These are phyloP conservation scores for Leptobrachium leishanense DNA, from an alignment of 2,113 vertebrate species.

Conservation along the genomic window DNA sequence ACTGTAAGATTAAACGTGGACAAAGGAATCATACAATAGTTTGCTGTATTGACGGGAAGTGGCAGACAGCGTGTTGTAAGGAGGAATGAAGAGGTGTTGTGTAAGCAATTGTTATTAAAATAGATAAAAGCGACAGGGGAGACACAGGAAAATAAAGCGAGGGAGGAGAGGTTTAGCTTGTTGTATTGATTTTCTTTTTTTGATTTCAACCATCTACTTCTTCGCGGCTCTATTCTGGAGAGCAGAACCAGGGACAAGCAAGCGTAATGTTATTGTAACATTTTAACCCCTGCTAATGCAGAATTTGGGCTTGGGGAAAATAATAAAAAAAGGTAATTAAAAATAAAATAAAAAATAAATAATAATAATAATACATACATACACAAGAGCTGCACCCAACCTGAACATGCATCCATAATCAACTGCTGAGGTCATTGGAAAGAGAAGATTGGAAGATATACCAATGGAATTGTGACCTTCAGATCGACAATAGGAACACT, in stretches of 20 bases:
- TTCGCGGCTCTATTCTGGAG: neutral
- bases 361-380: no score
- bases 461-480: no score
- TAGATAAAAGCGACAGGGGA: slow-evolving; percentile 23
- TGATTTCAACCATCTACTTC: slow-evolving; percentile 23
- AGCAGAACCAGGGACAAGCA: neutral
- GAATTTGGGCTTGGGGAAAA: neutral
- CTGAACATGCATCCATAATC: no score
- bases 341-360: no score
- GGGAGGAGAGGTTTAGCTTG: slow-evolving; percentile 2
- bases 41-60: slow-evolving; percentile 5
- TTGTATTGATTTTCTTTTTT: slow-evolving; percentile 43
- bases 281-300: neutral
- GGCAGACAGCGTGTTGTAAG: slow-evolving; percentile 3
- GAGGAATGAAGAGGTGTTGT: slow-evolving; percentile 26
- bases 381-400: no score
- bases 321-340: no score
- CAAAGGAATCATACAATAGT: slow-evolving; percentile 24
- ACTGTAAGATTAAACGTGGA: slow-evolving; percentile 15
- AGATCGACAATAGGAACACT: no score
- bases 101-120: slow-evolving; percentile 37
- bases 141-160: slow-evolving; percentile 8
- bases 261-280: neutral
- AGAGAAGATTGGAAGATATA: no score
- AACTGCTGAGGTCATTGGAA: no score